Base-by-base conservation (phyloP, 2,797 vertebrate species). In the Octomys mimax region DNA sequence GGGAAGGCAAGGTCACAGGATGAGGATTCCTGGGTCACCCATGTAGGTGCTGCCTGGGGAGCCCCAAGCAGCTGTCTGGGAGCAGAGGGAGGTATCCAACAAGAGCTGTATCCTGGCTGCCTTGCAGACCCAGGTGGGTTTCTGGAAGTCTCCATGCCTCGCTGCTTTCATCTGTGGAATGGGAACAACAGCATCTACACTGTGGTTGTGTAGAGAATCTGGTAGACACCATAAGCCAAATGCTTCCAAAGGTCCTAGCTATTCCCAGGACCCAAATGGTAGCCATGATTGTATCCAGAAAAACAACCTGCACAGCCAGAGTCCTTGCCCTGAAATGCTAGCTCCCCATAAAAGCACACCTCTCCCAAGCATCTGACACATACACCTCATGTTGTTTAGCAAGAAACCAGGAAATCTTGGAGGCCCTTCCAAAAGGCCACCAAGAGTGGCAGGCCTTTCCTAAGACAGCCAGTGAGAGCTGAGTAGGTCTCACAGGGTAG, bases 1-100 rank as follows among this genome's bases (percentile, higher is more conserved):
- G 0, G 18, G 70, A 89, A 92, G 73, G 39, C 22, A 84, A 39
- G 36, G 19, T 46, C 36, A 71, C 46, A 73, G 78, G 68, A 61
- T 21, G 33, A 71, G 21, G 33, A 6, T 77, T 22, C 36, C 81
- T 10, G 33, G 42, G 52, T 66, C 11, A 31, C 24, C 13, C 33
- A 13, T 1, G 57, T 42, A 21, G n/a, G 39, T 6, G 16, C 79
- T 16, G 4, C 11, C 24, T 6, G 36, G 49, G 36, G 14, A 73
- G 14, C n/a, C 26, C 10, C 0, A 0, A 13, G 11, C 10, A 46
- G 49, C 31, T 49, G 36, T 52, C 49, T 31, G 0, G 0, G 52
- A 68, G 46, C 0, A 0, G 49, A 91, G 52, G 24, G 21, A 22
- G 24, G 33, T 68, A 33, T 1, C 8, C 54, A 77, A 31, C 22